Evolutionary conservation across 2,888 invertebrate species (phyloP).

Genomic region (Dimorphilus gyrociliatus): DNA sequence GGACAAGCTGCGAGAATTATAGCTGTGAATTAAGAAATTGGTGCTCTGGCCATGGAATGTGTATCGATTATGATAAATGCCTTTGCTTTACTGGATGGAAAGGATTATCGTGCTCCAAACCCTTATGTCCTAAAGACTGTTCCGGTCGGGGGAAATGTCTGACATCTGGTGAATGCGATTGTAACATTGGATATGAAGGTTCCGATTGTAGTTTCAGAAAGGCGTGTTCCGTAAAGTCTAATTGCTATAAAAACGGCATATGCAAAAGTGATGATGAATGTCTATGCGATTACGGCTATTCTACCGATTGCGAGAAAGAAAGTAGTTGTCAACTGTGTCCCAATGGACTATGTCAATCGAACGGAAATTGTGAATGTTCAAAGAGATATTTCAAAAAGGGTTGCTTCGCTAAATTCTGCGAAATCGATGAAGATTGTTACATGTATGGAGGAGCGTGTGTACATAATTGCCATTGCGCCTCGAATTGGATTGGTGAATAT

Average conservation of each 20-base stretch:
- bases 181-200: not conserved
- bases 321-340: no score
- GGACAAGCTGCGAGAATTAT: not conserved
- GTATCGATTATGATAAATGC: conserved; percentile 3
- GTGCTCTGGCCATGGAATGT: conserved; percentile 1
- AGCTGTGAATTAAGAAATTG: not conserved
- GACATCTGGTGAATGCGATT: not conserved
- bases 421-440: no score
- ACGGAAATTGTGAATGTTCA: no score
- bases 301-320: no score
- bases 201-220: not conserved
- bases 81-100: not conserved
- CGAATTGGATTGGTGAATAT: no score
- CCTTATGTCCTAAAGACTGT: not conserved
- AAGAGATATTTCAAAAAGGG: not conserved
- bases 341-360: no score
- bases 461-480: no score
- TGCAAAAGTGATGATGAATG: conserved; percentile 1
- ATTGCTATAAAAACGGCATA: conserved; percentile 1
- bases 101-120: no score
- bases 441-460: no score
- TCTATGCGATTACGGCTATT: conserved; percentile 2
- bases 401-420: not conserved
- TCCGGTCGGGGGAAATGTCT: not conserved
- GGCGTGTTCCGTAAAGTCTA: not conserved